Evolutionary conservation across 2,888 invertebrate genomes (phyloP).

Genomic region (Philereme transversata): DNA sequence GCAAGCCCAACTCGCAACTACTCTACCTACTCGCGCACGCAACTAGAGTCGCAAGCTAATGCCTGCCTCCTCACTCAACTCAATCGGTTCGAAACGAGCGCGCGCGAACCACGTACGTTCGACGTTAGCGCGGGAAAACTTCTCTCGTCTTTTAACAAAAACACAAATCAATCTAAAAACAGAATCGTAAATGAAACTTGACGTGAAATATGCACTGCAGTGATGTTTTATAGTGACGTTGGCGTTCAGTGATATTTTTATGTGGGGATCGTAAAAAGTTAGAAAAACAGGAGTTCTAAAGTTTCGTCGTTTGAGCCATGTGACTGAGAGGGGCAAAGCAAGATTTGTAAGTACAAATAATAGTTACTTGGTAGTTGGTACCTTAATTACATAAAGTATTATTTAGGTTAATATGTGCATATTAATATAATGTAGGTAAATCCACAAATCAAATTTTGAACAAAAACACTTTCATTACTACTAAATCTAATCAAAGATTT

Average conservation of each 20-base stretch:
- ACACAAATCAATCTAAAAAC: slow-evolving; percentile 42
- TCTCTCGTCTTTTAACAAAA: slow-evolving; percentile 42
- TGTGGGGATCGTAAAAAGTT: slow-evolving; percentile 62
- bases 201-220: slow-evolving; percentile 47
- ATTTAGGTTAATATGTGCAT: too few species aligned
- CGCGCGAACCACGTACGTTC: slow-evolving; percentile 53
- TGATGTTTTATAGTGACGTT: slow-evolving; percentile 59
- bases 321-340: slow-evolving; percentile 69
- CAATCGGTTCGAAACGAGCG: slow-evolving; percentile 62
- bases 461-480: too few species aligned
- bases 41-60: slow-evolving; percentile 6
- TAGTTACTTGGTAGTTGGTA: too few species aligned
- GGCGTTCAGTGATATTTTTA: slow-evolving; percentile 60
- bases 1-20: slow-evolving; percentile 7
- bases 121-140: slow-evolving; percentile 28
- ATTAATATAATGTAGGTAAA: too few species aligned
- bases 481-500: too few species aligned
- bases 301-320: slow-evolving; percentile 76
- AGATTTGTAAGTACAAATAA: slow-evolving; percentile 65
- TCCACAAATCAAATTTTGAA: too few species aligned
- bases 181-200: slow-evolving; percentile 42
- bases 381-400: too few species aligned
- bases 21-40: too few species aligned
- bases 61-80: slow-evolving; percentile 17
- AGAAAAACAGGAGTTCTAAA: slow-evolving; percentile 69